A percentile compares a stretch with the other conserved stretches of the same genome.
These are phyloP conservation scores for Melipona bicolor DNA, from an alignment of 2,888 invertebrate genomes.

Conservation along the genomic window DNA sequence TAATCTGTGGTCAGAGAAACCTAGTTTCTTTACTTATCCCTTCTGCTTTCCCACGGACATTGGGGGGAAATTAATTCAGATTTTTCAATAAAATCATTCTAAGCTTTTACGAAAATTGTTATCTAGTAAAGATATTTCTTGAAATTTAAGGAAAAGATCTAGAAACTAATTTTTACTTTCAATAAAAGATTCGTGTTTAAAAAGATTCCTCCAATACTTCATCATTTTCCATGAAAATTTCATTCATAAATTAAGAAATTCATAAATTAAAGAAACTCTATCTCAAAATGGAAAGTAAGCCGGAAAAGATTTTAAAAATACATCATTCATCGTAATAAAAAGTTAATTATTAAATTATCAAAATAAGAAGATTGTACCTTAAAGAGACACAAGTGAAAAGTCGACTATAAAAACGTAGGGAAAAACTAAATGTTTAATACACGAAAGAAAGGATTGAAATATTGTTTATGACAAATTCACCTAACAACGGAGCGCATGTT, in stretches of 20 bases:
- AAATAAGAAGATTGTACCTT: background rate
- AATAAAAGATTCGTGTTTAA: background rate
- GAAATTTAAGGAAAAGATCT: background rate
- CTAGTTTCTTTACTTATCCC: constrained; percentile 39
- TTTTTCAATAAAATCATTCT: background rate
- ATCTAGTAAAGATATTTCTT: background rate
- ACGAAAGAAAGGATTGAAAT: background rate
- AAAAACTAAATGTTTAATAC: background rate
- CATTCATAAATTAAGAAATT: background rate
- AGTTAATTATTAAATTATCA: background rate
- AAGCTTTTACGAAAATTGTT: background rate
- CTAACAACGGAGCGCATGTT: constrained; percentile 81
- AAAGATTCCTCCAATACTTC: too few species aligned
- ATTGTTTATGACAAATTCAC: constrained; percentile 67
- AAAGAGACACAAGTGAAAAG: background rate
- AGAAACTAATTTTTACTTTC: background rate
- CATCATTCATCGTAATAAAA: background rate
- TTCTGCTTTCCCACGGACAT: background rate
- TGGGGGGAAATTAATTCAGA: constrained; percentile 23
- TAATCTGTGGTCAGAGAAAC: constrained; percentile 49
- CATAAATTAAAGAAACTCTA: background rate
- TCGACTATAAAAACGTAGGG: background rate
- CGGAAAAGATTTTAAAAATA: background rate
- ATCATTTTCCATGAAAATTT: too few species aligned
- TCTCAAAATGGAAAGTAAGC: background rate